Conservation (phyloP, 2,797 vertebrate species). For the Coccyzus lansbergi region DNA sequence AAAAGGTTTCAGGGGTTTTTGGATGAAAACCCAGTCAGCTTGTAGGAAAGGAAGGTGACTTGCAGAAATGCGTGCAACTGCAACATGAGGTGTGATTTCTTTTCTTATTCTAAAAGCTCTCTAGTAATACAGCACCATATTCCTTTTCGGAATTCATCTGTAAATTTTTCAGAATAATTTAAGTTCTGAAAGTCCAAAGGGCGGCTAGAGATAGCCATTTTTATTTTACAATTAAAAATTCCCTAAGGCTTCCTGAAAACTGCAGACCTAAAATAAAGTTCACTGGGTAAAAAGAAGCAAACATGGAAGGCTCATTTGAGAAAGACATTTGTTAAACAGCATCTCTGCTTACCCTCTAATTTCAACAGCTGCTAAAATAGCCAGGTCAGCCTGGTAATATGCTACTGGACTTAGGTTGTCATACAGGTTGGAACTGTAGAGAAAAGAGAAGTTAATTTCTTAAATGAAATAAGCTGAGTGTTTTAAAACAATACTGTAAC, state of each 20-base stretch:
- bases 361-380: constrained; percentile 89
- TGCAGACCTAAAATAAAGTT: background rate
- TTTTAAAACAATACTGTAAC: background rate
- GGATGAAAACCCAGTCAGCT: background rate
- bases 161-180: background rate
- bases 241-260: background rate
- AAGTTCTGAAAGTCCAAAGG: background rate
- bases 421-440: constrained; percentile 90
- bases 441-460: background rate
- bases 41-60: background rate
- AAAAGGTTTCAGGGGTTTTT: background rate
- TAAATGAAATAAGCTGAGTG: background rate
- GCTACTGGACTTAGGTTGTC: constrained; percentile 85
- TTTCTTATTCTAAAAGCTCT: background rate
- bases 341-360: constrained; percentile 88
- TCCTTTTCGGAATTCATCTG: background rate
- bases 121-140: background rate
- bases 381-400: constrained; percentile 85
- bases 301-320: background rate
- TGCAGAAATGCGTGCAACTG: background rate
- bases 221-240: background rate
- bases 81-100: accelerated
- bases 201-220: background rate
- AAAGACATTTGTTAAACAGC: background rate
- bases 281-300: background rate